Evolutionary conservation across 2,797 vertebrate genomes (phyloP).

Genomic region (Oryzias dopingdopingensis): DNA sequence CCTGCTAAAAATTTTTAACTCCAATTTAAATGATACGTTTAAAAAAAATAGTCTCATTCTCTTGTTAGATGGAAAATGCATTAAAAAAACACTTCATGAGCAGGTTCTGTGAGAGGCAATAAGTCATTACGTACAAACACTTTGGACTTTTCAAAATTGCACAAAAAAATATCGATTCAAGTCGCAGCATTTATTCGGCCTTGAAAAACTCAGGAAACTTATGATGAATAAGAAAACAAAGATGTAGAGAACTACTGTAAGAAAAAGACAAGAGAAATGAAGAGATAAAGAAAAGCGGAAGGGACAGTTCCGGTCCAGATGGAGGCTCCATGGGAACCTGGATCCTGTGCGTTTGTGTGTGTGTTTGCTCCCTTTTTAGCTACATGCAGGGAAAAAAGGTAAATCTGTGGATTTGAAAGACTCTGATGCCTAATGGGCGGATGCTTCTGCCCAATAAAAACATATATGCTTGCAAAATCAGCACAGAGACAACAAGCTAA

Average conservation of each 20-base stretch:
- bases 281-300: slow-evolving; percentile 51
- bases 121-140: no score
- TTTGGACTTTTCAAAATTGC: no score
- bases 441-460: slow-evolving; percentile 22
- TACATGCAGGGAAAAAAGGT: slow-evolving; percentile 20
- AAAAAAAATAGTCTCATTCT: no score
- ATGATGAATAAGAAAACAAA: background rate
- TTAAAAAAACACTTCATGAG: background rate
- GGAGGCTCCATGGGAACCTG: slow-evolving; percentile 63
- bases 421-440: slow-evolving; percentile 55
- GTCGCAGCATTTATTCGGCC: no score
- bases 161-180: no score
- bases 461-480: background rate
- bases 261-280: slow-evolving; percentile 1
- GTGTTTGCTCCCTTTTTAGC: slow-evolving; percentile 16
- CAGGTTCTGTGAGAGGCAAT: no score
- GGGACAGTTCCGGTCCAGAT: slow-evolving; percentile 71
- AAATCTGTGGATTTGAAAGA: slow-evolving; percentile 28
- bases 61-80: background rate
- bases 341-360: slow-evolving; percentile 7
- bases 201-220: no score
- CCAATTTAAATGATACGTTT: background rate
- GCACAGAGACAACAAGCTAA: background rate
- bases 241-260: slow-evolving; percentile 14
- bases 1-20: background rate